Evolutionary conservation across 2,797 vertebrate genomes (phyloP), one percentile per base, ranked within the genome.

Genomic region (Manis crassicaudata): DNA sequence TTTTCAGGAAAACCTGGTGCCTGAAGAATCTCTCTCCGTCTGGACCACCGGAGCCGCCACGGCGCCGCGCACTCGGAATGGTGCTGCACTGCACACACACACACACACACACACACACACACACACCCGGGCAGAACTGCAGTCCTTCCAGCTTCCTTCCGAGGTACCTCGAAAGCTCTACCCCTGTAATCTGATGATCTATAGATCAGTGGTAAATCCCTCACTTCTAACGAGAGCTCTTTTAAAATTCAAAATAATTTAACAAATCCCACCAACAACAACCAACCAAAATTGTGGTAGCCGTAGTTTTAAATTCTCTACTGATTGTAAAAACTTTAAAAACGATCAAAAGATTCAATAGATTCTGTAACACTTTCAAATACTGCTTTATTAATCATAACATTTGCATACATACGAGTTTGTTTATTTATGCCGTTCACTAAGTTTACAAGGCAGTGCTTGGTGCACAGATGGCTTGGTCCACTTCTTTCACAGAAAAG

Each of bases 1-100:
- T 94, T 95, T 94, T 77, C 93, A 46, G 65, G 32, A 75, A 88
- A 82, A 37, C 29, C 52, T 68, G 46, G 54, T 27, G 56, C 5
- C 29, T 7, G 20, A 7, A 3, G 6, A 83, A 60, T 12, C 43
- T 23, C 29, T 6, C 68, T 1, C 8, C 6, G 25, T 81, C n/a
- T 16, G 54, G 14, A 62, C 88, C 82, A 88, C 75, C 52, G 4
- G 18, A 88, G 81, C 60, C 1, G 83, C 52, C 75, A 1, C 9
- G 43, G 88, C 96, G 62, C 73, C 1, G 25, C 2, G 46, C 65
- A 60, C 72, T 56, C 17, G 3, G 13, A 54, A 58, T 1, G 0
- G 7, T 9, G 52, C 89, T 13, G 79, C 18, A 7, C 18, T 0
- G 68, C 67, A 1, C 46, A 11, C 10, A 46, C 46, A 46, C 43